These are phyloP conservation scores for Myiothlypis coronata DNA, from an alignment of 2,797 vertebrate genomes.

Conservation along the genomic window DNA sequence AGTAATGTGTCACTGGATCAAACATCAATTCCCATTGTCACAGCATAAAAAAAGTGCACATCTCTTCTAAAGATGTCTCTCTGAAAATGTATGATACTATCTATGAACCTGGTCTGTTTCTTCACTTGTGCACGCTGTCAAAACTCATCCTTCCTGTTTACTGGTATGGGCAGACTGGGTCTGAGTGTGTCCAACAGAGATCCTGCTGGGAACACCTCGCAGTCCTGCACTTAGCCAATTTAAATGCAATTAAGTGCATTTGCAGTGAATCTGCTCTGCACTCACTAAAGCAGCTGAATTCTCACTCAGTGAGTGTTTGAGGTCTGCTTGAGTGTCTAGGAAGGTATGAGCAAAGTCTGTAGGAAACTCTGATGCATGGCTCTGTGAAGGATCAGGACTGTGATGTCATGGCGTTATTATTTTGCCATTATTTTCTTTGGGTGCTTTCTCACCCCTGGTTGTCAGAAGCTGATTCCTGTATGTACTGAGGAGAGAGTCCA, in stretches of 20 bases:
- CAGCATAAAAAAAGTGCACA: background rate
- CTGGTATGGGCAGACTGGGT: background rate
- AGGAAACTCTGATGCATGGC: background rate
- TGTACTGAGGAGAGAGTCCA: background rate
- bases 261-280: background rate
- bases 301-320: background rate
- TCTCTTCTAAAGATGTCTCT: background rate
- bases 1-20: background rate
- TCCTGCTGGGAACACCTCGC: background rate
- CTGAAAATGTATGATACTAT: background rate
- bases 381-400: background rate
- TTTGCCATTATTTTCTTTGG: background rate
- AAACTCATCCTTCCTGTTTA: background rate
- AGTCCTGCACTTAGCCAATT: background rate
- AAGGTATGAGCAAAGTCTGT: background rate
- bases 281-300: background rate
- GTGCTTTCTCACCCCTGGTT: background rate
- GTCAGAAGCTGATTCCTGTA: background rate
- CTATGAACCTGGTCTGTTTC: background rate
- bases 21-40: background rate
- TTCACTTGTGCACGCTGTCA: background rate
- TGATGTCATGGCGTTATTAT: background rate
- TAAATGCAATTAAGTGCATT: background rate
- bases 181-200: background rate
- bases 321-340: background rate